Base-by-base conservation (phyloP, 2,797 vertebrate species). In the Pelodytes ibericus region DNA sequence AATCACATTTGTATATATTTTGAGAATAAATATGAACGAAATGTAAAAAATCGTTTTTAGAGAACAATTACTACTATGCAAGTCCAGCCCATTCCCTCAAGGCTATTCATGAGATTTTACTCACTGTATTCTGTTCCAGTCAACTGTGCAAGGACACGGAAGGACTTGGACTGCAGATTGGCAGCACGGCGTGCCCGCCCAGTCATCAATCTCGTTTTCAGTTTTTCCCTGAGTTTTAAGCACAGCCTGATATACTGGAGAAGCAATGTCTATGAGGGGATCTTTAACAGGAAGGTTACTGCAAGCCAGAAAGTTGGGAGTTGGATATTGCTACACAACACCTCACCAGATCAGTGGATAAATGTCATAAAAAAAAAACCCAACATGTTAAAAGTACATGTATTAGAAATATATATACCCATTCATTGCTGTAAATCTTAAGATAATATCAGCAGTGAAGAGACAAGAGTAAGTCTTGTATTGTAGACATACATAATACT, bases 81-180 rank as follows among this genome's bases (percentile, higher is more conserved):
- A n/a, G n/a, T n/a, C n/a, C n/a, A n/a, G n/a, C n/a, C n/a, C n/a
- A n/a, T n/a, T n/a, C n/a, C n/a, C n/a, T n/a, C n/a, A n/a, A n/a
- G n/a, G n/a, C n/a, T n/a, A n/a, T n/a, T n/a, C n/a, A n/a, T n/a
- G n/a, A n/a, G n/a, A n/a, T n/a, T n/a, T n/a, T 74, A 95, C 98
- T 98, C 86, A 99, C 98, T 80, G 89, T 94, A 99, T 90, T 99
- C 96, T 0, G 98, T 99, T 86, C 98, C 98, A 1, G 98, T 99
- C 93, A 99, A 91, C 89, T 99, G 98, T 44, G 98, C 98, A 77
- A 99, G 93, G 60, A 99, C 92, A 71, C 96, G 95, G 82, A 99
- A 99, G 85, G 97, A 98, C 85, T 88, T 97, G 67, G 97, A 99
- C 91, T 99, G 97, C 84, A 99, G 91, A 86, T 96, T 95, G 82